Evolutionary conservation across 2,888 invertebrate genomes (phyloP), one percentile per base, ranked within the genome.

Genomic region (Hypena proboscidalis): DNA sequence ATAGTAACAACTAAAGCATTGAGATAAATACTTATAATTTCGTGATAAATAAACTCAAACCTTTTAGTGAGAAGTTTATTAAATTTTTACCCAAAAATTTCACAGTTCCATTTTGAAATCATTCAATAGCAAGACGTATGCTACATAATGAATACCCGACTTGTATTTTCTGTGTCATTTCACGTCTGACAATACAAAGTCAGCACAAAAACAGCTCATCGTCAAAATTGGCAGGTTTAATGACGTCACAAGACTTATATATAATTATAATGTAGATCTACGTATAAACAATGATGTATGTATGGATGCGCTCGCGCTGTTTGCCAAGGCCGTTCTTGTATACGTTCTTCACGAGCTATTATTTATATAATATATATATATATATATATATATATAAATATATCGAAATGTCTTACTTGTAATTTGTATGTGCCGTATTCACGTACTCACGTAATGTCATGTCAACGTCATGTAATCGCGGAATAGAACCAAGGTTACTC

Each of bases 321-420:
- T 63, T 70, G 73, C 75, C 80, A 80, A 80, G 78, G 78, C 71
- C 70, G 63, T 44, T 56, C 36, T 63, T 56, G 45, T 71, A 59
- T 72, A 70, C 59, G 59, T 59, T 61, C 58, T 46, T 47, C 4
- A 45, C 43, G 26, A 36, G 14, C n/a, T 31, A 11, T 22, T 19
- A 42, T 42, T 36, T 36, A 37, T 32, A 31, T 17, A 17, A 17
- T 17, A 17, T 17, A 17, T 5, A 17, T 17, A 17, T 17, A 4
- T 17, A 5, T 17, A n/a, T 17, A 5, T 17, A 17, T 17, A 17
- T 17, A 25, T 27, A 46, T 21, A n/a, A n/a, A n/a, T n/a, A n/a
- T 49, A 39, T 46, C 44, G 32, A 41, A 33, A 47, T 58, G 34
- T 40, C 11, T 34, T 44, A 30, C 32, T 35, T 38, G 36, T 20